These are phyloP conservation scores for Serilophus lunatus DNA, from an alignment of 2,113 vertebrate species.

Conservation along the genomic window DNA sequence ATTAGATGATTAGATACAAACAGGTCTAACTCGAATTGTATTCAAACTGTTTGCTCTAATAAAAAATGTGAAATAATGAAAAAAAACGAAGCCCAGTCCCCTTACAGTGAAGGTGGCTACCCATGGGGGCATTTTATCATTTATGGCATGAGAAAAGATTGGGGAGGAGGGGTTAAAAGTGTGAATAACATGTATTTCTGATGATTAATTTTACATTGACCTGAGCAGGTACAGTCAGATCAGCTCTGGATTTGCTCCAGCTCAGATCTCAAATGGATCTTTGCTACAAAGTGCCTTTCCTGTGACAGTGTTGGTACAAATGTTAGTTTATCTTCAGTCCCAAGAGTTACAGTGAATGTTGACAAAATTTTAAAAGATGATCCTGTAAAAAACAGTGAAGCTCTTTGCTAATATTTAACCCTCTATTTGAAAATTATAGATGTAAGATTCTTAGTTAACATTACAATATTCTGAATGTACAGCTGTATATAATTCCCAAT, in stretches of 20 bases:
- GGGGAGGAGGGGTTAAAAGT: neutral
- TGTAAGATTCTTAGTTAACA: neutral
- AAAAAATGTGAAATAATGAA: neutral
- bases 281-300: neutral
- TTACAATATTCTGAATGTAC: neutral
- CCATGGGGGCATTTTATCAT: neutral
- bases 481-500: neutral
- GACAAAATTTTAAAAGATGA: neutral
- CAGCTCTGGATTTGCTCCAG: neutral
- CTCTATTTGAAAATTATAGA: neutral
- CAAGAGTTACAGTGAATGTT: neutral
- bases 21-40: neutral
- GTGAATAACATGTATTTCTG: neutral
- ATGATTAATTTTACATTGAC: neutral
- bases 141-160: neutral
- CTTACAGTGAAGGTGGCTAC: neutral
- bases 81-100: neutral
- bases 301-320: neutral
- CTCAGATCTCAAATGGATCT: neutral
- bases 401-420: neutral
- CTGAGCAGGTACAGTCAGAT: neutral
- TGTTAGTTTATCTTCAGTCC: neutral
- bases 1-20: neutral
- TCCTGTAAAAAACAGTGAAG: neutral
- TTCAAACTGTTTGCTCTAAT: neutral